Conservation (phyloP, 30 jellyfish, hydroid and myxozoan genomes). For the Sanderia malayensis region DNA sequence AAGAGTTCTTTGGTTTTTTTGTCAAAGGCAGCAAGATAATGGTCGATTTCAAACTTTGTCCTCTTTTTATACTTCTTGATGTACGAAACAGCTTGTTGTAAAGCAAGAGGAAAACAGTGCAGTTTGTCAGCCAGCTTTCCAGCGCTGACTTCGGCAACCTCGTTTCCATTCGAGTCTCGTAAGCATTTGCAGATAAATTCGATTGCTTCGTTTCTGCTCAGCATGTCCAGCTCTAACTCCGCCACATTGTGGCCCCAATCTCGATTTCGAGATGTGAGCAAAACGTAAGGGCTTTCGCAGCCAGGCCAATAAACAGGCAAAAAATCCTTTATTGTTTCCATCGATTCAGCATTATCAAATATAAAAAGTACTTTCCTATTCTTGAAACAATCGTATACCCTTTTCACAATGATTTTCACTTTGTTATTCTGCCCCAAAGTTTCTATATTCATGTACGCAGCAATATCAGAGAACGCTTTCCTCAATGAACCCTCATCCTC, state of each 20-base stretch:
- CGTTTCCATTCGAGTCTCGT: not conserved
- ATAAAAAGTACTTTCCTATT: constrained; percentile 37
- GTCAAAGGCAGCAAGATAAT: constrained; percentile 33
- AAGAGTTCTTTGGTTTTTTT: constrained; percentile 29
- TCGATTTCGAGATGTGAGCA: constrained; percentile 42
- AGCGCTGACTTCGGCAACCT: constrained; percentile 9
- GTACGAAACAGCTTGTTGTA: constrained; percentile 75
- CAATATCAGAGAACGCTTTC: constrained; percentile 31
- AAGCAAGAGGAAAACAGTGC: constrained; percentile 59
- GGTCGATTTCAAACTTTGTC: constrained; percentile 19
- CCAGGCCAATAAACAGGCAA: constrained; percentile 31
- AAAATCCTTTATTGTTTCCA: constrained; percentile 11
- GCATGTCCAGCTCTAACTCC: constrained; percentile 15
- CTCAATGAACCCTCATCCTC: constrained; percentile 38
- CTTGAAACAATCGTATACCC: constrained; percentile 45
- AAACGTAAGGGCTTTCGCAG: constrained; percentile 15
- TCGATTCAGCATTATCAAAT: constrained; percentile 57
- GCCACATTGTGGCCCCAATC: constrained; percentile 50
- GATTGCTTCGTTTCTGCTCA: constrained; percentile 34
- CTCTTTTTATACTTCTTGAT: constrained; percentile 21
- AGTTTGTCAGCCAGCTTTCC: constrained; percentile 16
- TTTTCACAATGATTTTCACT: constrained; percentile 3
- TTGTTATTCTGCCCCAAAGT: not conserved
- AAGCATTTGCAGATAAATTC: constrained; percentile 12
- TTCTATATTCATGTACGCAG: constrained; percentile 30